A percentile compares a stretch with the other conserved stretches of the same genome.
These are phyloP conservation scores for Fringilla coelebs DNA, from an alignment of 2,797 vertebrate genomes.

Conservation along the genomic window DNA sequence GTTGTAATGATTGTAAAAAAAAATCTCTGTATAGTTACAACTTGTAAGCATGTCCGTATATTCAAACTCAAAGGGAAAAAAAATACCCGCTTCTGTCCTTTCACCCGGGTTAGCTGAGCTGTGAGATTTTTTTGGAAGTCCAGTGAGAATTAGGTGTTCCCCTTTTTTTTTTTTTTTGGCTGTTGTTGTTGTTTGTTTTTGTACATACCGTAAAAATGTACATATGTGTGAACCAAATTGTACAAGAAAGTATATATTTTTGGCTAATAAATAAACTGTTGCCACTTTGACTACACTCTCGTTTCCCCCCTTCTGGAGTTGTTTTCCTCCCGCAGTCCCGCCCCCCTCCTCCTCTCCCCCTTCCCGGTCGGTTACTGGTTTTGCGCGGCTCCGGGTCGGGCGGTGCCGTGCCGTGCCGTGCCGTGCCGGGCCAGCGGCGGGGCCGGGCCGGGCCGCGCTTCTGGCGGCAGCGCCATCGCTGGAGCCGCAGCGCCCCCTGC, in stretches of 20 bases:
- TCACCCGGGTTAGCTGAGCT: conserved; percentile 87
- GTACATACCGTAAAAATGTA: conserved; percentile 98
- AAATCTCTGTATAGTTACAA: conserved; percentile 89
- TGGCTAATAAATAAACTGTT: conserved; percentile 99
- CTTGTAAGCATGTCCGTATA: conserved; percentile 97
- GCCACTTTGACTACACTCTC: conserved; percentile 85
- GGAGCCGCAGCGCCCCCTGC: conserved; percentile 43
- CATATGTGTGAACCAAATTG: conserved; percentile 99
- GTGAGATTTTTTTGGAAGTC: conserved; percentile 83
- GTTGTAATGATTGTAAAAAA: conserved; percentile 90
- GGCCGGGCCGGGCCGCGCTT: background rate
- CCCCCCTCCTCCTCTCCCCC: rapidly evolving
- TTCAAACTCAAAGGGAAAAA: conserved; percentile 77
- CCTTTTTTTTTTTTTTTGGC: conserved; percentile 43
- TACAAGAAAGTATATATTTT: conserved; percentile 99
- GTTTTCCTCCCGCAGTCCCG: background rate
- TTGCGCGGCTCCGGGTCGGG: background rate
- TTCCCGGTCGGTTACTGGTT: background rate
- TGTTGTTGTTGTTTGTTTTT: conserved; percentile 70
- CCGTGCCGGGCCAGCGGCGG: background rate
- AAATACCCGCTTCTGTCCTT: conserved; percentile 83
- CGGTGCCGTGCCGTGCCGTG: too few relatives aligned
- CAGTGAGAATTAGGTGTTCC: conserved; percentile 88
- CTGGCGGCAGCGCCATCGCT: background rate
- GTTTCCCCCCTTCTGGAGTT: conserved; percentile 33